Base-by-base conservation (phyloP, 2,797 vertebrate genomes). In the Neosalanx taihuensis region DNA sequence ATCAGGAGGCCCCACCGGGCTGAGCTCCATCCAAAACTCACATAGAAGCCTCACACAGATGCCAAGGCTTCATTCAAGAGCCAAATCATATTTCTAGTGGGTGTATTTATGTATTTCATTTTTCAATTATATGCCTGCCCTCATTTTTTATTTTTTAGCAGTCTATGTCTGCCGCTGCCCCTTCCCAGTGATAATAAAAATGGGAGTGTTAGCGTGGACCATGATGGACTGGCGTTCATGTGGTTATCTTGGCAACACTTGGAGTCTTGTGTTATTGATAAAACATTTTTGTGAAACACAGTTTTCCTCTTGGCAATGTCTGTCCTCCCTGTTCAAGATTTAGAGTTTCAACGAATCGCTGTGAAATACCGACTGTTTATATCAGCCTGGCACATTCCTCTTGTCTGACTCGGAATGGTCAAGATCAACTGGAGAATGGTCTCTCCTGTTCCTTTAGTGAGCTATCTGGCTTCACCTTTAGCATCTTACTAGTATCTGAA, bases 11-110 rank as follows among this genome's bases (percentile, higher is more conserved):
- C 90, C 90, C 85, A 89, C 60, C 51, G 85, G 84, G 90, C 80
- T 72, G 85, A 88, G 81, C 86, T 88, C 86, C 77, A 78, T 92
- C 91, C 92, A 92, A 92, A 82, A 79, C 89, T 87, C 86, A 90
- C 88, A 90, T 80, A 86, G 81, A 72, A 81, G 79, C 77, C 82
- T 86, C 78, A 84, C 61, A 73, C 51, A 67, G 69, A 75, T 83
- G 88, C 89, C 88, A 90, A 89, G 77, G 83, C 83, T 79, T 84
- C 74, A 80, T 79, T 81, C 87, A 81, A 86, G 84, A 84, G 86
- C 88, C 87, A 90, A 86, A 86, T 86, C 66, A 72, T 67, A 83
- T 89, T 85, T 84, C 80, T 63, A 75, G 84, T 82, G 81, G 77
- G 79, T 61, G 60, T 74, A 79, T 76, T 88, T 67, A 75, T 85